Evolutionary conservation across 2,797 vertebrate genomes (phyloP).

Genomic region (Spheniscus humboldti): DNA sequence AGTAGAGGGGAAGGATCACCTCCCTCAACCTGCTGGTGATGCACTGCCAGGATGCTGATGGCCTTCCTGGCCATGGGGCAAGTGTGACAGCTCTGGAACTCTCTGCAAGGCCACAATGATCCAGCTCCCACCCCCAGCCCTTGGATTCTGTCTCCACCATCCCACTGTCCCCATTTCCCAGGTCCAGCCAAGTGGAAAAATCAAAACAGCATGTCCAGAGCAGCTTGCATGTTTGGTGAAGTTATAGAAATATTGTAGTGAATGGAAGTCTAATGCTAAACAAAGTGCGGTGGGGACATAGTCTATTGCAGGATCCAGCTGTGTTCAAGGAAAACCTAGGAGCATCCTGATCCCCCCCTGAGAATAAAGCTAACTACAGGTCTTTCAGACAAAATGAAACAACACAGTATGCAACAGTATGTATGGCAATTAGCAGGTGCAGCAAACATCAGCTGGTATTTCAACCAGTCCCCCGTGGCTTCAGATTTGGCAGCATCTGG

Average conservation of each 20-base stretch:
- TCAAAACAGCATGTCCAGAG: background rate
- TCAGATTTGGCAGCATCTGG: background rate
- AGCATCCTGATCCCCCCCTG: background rate
- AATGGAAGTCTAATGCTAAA: background rate
- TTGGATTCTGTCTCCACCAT: background rate
- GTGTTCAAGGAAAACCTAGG: background rate
- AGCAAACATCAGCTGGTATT: conserved; percentile 21
- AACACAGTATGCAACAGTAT: background rate
- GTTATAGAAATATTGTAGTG: background rate
- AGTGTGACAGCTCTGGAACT: background rate
- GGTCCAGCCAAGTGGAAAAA: background rate
- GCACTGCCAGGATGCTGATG: background rate
- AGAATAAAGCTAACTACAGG: background rate
- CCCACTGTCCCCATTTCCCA: background rate
- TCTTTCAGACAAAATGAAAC: background rate
- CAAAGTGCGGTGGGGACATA: background rate
- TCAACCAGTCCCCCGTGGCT: background rate
- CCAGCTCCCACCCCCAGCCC: background rate
- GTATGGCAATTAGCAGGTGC: background rate
- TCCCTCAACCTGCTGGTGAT: background rate
- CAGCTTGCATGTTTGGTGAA: background rate
- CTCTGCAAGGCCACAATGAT: background rate
- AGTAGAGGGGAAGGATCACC: background rate
- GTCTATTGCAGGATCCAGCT: background rate
- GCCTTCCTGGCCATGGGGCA: rapidly evolving